Conservation (phyloP, 2,113 vertebrate genomes). For the Rattus rattus region DNA sequence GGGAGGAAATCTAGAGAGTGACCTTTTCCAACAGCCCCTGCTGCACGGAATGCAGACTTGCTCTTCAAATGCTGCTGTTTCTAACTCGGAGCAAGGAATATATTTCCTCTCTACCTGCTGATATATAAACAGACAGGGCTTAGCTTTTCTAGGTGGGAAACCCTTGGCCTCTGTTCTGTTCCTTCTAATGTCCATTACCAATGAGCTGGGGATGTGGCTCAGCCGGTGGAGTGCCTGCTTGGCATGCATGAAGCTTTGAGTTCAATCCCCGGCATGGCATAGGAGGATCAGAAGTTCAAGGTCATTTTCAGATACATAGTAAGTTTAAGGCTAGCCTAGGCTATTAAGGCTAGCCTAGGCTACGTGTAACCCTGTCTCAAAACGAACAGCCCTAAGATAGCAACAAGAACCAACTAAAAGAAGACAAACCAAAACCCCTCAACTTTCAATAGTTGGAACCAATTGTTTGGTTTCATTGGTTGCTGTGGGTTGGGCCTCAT, state of each 20-base stretch:
- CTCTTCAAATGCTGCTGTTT: background rate
- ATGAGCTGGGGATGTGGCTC: background rate
- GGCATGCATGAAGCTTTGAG: background rate
- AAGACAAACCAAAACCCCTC: background rate
- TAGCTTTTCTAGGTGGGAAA: slow-evolving; percentile 12
- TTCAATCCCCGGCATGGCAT: background rate
- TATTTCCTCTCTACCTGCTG: slow-evolving; percentile 6
- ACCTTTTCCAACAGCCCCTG: background rate
- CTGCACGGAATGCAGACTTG: background rate
- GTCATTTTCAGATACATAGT: background rate
- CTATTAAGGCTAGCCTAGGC: background rate
- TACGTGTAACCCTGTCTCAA: background rate
- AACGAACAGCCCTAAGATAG: background rate
- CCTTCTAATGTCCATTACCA: background rate
- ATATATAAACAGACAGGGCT: background rate
- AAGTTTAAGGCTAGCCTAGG: background rate
- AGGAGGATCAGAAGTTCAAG: background rate
- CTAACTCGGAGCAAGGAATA: background rate
- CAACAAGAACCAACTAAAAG: background rate
- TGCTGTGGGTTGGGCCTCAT: background rate
- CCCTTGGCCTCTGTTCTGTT: background rate
- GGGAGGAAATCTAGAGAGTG: background rate
- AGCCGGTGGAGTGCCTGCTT: background rate
- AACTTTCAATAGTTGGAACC: background rate
- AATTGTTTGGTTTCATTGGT: background rate